These are phyloP conservation scores for Oenanthe oenanthe DNA, from an alignment of 2,113 vertebrate species.

Conservation along the genomic window DNA sequence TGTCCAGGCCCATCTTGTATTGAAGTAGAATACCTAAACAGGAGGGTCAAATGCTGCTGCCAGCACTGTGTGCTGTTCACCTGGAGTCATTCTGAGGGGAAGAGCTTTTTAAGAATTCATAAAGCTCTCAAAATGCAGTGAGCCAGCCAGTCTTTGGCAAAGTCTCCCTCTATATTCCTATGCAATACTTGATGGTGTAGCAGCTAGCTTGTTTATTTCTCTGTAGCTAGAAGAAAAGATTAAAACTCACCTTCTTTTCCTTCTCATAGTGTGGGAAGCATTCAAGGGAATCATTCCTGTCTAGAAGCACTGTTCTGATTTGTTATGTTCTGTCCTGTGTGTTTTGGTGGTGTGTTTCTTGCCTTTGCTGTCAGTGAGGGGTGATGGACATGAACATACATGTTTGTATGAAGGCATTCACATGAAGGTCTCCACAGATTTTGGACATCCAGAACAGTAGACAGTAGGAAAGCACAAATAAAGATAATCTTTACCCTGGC, in stretches of 20 bases:
- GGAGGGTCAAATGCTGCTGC: neutral
- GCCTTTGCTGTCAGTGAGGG: constrained; percentile 3
- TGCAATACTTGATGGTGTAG: neutral
- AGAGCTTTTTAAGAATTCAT: neutral
- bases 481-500: neutral
- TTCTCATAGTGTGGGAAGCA: neutral
- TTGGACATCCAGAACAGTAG: neutral
- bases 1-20: neutral
- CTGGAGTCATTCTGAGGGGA: neutral
- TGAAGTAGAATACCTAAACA: neutral
- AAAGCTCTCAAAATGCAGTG: neutral
- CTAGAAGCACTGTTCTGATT: neutral
- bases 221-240: neutral
- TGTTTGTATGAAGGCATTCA: neutral
- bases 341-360: neutral
- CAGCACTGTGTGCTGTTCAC: neutral
- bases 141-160: neutral
- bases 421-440: neutral
- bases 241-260: neutral
- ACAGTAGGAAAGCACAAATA: constrained; percentile 21
- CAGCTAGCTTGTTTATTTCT: neutral
- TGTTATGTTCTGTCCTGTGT: neutral
- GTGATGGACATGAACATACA: neutral
- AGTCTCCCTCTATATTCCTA: neutral
- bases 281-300: neutral